Evolutionary conservation across 1,140 invertebrate species (phyloP), one percentile per base, ranked within the genome.

Genomic region (Hyles vespertilio): DNA sequence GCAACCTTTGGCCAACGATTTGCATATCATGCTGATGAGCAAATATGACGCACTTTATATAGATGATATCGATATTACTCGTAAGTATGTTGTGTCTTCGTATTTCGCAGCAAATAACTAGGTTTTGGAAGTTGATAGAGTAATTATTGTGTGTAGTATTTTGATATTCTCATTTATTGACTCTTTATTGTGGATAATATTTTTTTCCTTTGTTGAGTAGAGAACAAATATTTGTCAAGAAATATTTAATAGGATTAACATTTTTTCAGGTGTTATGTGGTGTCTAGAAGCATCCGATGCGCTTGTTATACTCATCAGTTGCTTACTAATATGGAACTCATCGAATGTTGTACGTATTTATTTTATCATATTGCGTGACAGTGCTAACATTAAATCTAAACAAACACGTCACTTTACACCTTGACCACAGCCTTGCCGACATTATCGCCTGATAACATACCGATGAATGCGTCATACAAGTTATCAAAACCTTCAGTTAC

Each of bases 361-460:
- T 6, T 48, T 5, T 40, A 40, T 40, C 1, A 5, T 40, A 22
- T 22, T 22, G 22, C 22, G 22, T 22, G 22, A 22, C 8, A 40
- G 36, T 40, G 8, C 8, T 40, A 40, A 5, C 8, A 40, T 40
- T 40, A 40, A 40, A 40, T 5, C 36, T 40, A 9, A 22, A 22
- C 22, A 22, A 22, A 22, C 22, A 22, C 22, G 22, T 22, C 22
- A 22, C 2, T 32, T 69, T 77, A 90, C 9, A 89, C 74, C 80
- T 91, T 91, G 3, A 93, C 89, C 5, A 92, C 74, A 10, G 90
- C 90, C 86, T 93, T 93, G 5, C 92, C 92, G 3, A 75, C 82
- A 64, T 92, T 93, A 43, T 90, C 87, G 34, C 92, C 92, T 32
- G 70, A 70, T 32, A 93, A 77, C 66, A 93, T 87, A 32, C 88